Conservation (phyloP, 2,113 vertebrate species). For the Nycticorax nycticorax region DNA sequence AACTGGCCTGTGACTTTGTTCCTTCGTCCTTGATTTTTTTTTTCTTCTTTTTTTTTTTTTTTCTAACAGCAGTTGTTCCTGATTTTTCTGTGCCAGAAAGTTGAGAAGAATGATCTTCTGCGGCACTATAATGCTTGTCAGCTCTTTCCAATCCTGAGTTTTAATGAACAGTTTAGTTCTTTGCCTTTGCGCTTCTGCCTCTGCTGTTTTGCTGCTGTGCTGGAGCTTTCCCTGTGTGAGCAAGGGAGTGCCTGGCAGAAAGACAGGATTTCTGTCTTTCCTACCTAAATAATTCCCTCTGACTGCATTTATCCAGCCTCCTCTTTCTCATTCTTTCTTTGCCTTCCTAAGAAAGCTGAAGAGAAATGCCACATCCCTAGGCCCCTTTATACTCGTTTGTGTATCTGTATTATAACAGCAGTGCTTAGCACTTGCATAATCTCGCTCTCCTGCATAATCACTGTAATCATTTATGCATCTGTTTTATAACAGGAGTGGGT, state of each 20-base stretch:
- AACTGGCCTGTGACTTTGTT: constrained; percentile 2
- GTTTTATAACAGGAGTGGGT: constrained; percentile 31
- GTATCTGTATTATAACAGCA: constrained; percentile 27
- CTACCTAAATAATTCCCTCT: constrained; percentile 7
- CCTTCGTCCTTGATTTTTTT: background rate
- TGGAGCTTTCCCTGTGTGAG: constrained; percentile 17
- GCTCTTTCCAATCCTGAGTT: constrained; percentile 34
- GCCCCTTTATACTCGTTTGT: constrained; percentile 33
- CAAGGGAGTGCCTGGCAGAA: constrained; percentile 5
- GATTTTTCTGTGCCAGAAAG: background rate
- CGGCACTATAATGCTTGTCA: background rate
- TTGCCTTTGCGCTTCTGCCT: constrained; percentile 2
- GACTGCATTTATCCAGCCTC: background rate
- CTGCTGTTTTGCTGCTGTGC: constrained; percentile 24
- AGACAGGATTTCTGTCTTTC: constrained; percentile 16
- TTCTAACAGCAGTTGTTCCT: background rate
- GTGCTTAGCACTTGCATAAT: constrained; percentile 49
- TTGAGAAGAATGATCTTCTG: constrained; percentile 45
- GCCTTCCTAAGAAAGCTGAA: background rate
- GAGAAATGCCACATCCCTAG: constrained; percentile 24
- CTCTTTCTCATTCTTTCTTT: constrained; percentile 10
- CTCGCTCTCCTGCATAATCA: constrained; percentile 33
- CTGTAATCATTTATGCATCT: constrained; percentile 35
- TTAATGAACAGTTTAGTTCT: constrained; percentile 49
- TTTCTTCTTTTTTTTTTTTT: background rate